These are phyloP conservation scores for Anoura caudifer DNA, from an alignment of 2,113 vertebrate species.

Conservation along the genomic window DNA sequence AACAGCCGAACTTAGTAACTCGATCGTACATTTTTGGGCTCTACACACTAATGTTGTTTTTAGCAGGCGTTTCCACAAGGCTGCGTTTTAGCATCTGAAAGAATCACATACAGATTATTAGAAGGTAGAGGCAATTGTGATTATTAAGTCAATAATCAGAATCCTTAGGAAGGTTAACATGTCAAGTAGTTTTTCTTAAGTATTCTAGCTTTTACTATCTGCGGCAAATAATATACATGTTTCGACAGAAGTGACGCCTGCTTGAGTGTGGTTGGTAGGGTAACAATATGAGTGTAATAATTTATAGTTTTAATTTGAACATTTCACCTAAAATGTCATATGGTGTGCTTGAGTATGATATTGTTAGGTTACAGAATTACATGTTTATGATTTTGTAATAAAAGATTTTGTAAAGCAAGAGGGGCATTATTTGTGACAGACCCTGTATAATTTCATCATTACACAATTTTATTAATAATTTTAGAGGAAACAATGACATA, in stretches of 20 bases:
- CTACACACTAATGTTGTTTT: neutral
- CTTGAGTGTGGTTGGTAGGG: too few relatives aligned
- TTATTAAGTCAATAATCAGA: neutral
- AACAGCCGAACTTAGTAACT: neutral
- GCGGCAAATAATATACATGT: neutral
- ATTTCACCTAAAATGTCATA: too few relatives aligned
- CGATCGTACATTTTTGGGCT: neutral
- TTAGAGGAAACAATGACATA: neutral
- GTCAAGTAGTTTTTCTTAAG: neutral
- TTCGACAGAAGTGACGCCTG: too few relatives aligned
- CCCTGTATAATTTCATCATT: neutral
- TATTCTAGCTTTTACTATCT: neutral
- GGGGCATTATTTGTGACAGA: too few relatives aligned
- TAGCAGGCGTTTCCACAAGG: neutral
- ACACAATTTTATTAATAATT: slow-evolving; percentile 18
- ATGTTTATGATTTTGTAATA: too few relatives aligned
- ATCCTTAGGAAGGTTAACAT: neutral
- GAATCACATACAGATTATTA: neutral
- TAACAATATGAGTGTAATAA: too few relatives aligned
- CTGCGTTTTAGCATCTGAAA: neutral
- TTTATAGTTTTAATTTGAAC: too few relatives aligned
- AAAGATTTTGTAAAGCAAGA: too few relatives aligned
- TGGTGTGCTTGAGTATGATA: too few relatives aligned
- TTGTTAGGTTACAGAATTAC: too few relatives aligned
- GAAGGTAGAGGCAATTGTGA: neutral